These are phyloP conservation scores for Montipora cactus DNA, from an alignment of 64 coral and sea anemone species.

Conservation along the genomic window DNA sequence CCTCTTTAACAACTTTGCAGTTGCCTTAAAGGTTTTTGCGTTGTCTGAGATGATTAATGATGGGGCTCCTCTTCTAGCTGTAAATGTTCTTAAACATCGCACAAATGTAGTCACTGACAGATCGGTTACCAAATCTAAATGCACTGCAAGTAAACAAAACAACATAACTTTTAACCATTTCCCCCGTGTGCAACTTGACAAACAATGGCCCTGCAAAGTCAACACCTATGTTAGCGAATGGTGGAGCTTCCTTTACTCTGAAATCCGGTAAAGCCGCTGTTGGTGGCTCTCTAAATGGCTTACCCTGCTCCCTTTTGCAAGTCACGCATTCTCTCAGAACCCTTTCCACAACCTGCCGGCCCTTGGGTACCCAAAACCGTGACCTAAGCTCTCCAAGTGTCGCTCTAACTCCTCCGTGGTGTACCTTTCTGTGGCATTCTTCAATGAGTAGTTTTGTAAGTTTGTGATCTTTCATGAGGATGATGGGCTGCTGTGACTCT, in stretches of 20 bases:
- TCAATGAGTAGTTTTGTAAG: slow-evolving; percentile 10
- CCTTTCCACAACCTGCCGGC: slow-evolving; percentile 48
- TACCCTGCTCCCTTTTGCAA: not conserved
- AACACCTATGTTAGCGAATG: not conserved
- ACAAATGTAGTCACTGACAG: no score
- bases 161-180: no score
- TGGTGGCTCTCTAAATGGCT: not conserved
- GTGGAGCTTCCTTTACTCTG: not conserved
- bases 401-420: slow-evolving; percentile 30
- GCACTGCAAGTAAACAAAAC: no score
- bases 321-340: slow-evolving; percentile 6
- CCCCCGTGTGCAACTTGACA: not conserved
- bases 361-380: slow-evolving; percentile 42
- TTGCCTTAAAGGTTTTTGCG: no score
- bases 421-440: slow-evolving; percentile 11
- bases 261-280: not conserved
- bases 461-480: slow-evolving; percentile 20
- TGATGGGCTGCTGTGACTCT: not conserved
- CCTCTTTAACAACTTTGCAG: no score
- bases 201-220: not conserved
- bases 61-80: no score
- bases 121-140: no score
- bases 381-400: slow-evolving; percentile 35
- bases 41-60: no score
- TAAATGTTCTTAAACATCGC: no score